Conservation (phyloP, 2,797 vertebrate genomes). For the Nannoperca obscura region DNA sequence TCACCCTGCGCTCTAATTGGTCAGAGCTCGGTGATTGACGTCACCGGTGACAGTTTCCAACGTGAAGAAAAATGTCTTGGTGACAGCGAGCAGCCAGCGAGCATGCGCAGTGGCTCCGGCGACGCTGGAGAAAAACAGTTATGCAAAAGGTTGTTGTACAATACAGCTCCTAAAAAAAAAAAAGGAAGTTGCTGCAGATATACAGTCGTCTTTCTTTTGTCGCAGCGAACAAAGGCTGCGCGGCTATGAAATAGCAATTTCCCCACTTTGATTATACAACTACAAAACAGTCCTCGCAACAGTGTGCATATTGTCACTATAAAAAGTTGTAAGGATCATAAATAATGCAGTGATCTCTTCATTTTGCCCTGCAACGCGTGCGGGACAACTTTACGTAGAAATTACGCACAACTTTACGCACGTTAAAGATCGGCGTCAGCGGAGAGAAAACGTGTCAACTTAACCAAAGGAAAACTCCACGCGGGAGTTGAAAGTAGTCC, state of each 20-base stretch:
- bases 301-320: constrained; percentile 57
- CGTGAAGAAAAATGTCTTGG: constrained; percentile 89
- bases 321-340: constrained; percentile 75
- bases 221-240: constrained; percentile 58
- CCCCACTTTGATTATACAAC: constrained; percentile 61
- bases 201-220: constrained; percentile 60
- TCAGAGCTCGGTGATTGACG: constrained; percentile 88
- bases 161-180: constrained; percentile 73
- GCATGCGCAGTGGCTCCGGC: constrained; percentile 86
- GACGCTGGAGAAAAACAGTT: constrained; percentile 77
- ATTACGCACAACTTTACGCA: constrained; percentile 72
- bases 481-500: constrained; percentile 57
- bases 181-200: constrained; percentile 75
- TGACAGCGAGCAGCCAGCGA: constrained; percentile 81
- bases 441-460: constrained; percentile 34
- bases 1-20: constrained; percentile 91
- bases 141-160: constrained; percentile 86
- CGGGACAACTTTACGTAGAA: constrained; percentile 59
- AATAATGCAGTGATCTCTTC: constrained; percentile 78
- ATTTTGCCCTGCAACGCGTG: constrained; percentile 52
- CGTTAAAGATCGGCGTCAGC: constrained; percentile 34
- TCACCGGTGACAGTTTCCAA: constrained; percentile 93
- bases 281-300: constrained; percentile 56
- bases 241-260: constrained; percentile 62
- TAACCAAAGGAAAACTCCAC: constrained; percentile 51